Conservation (phyloP, 30 jellyfish, hydroid and myxozoan genomes). For the Nemopilema nomurai region DNA sequence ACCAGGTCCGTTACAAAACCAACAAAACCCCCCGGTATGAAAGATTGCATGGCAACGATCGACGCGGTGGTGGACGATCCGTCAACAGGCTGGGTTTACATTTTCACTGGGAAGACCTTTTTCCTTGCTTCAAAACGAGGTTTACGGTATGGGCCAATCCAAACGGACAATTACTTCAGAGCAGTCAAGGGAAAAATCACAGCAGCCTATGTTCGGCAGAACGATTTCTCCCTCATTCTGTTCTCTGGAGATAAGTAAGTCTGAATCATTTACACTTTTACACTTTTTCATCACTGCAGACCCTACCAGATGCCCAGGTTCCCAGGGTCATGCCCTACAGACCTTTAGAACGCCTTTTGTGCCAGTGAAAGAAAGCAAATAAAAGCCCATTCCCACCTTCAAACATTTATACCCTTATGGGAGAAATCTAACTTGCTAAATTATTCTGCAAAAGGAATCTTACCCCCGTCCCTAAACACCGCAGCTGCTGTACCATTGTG, state of each 20-base stretch:
- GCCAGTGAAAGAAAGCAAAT: no score
- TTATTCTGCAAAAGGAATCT: no score
- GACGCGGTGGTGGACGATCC: slow-evolving; percentile 45
- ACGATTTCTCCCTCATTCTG: slow-evolving; percentile 16
- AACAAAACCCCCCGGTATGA: slow-evolving; percentile 1
- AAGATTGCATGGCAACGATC: slow-evolving; percentile 30
- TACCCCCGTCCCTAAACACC: no score
- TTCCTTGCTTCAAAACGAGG: slow-evolving; percentile 39
- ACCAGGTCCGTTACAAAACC: background rate
- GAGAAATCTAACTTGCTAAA: no score
- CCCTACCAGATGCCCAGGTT: no score
- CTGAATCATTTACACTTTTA: background rate
- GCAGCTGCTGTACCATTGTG: no score
- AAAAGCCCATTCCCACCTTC: no score
- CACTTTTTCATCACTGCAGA: no score
- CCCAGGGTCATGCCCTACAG: no score
- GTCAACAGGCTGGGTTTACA: slow-evolving; percentile 34
- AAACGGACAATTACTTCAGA: slow-evolving; percentile 6
- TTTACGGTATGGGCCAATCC: slow-evolving; percentile 42
- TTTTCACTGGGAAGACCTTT: slow-evolving; percentile 43
- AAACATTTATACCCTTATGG: no score
- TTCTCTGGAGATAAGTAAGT: slow-evolving; percentile 50
- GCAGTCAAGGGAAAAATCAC: slow-evolving; percentile 18
- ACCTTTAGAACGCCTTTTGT: no score
- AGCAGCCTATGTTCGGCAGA: slow-evolving; percentile 46